Evolutionary conservation across 1,140 invertebrate genomes (phyloP), one percentile per base, ranked within the genome.

Genomic region (Drosophila pseudoobscura): DNA sequence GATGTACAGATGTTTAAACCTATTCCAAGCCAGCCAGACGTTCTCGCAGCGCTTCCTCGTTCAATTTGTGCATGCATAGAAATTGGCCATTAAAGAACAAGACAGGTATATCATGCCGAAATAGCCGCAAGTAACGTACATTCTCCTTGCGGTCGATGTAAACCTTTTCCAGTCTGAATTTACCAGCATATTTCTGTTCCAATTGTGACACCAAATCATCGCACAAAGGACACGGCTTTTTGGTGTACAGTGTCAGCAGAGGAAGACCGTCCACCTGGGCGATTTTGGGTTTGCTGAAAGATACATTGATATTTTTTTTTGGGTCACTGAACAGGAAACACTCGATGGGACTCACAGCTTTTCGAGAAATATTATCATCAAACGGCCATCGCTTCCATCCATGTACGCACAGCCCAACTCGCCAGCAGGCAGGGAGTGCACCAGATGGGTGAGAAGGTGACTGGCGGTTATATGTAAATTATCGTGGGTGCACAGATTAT

Each of bases 401-500:
- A 82, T 66, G 0, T 76, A 46, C 0, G 97, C 98, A 52, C 98
- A 94, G 57, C 98, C 99, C 76, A 96, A 96, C 91, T 99, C 93
- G 4, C 98, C 98, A 35, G 95, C 92, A 84, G 98, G 96, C 5
- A 99, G 93, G 46, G 95, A 94, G 92, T 99, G 97, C 8, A 95
- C 96, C 65, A 99, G 93, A 92, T 99, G 98, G 17, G 95, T 95
- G 7, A 98, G 94, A 68, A 99, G 95, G 74, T 99, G 93, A n/a
- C 97, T 96, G 29, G 98, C 98, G 7, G 98, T 99, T 97, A 99
- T 99, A 66, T 98, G 96, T 92, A 99, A 97, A 9, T 98, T 98
- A 94, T 99, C 80, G 97, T 96, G 92, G 96, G 97, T 26, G 97
- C 97, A 22, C 99, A 92, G 50, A 95, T 96, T 39, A 98, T 98